Percentiles rank a stretch among this genome's conserved stretches.
phyloP scores from a whole-genome alignment of 2,888 invertebrate genomes.

The Diaperis boleti region DNA sequence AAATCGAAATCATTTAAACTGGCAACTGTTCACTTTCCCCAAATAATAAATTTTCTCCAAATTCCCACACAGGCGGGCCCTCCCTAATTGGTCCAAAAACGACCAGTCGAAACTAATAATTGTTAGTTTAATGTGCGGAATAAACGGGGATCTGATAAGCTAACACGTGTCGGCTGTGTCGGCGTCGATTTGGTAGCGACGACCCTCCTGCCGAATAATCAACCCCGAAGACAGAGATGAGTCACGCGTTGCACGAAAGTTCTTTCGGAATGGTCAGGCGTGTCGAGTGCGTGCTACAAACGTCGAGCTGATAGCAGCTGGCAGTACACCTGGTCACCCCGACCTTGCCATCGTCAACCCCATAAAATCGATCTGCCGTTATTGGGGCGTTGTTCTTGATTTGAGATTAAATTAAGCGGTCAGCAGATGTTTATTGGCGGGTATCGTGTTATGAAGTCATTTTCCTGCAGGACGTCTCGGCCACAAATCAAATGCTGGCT shows the following conservation, averaged over 20 bases:
- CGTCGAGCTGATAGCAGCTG: constrained; percentile 45
- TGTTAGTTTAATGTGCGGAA: constrained; percentile 11
- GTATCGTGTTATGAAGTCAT: constrained; percentile 46
- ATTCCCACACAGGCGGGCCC: background rate
- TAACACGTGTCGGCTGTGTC: constrained; percentile 25
- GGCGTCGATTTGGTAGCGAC: constrained; percentile 7
- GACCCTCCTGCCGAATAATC: background rate
- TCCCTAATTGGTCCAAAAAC: constrained; percentile 1
- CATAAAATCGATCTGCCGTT: constrained; percentile 14
- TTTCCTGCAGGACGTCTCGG: constrained; percentile 36
- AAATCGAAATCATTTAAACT: too few relatives aligned
- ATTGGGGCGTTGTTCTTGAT: constrained; percentile 43
- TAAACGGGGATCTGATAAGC: constrained; percentile 23
- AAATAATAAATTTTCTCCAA: background rate
- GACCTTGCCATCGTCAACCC: constrained; percentile 19
- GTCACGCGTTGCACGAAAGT: constrained; percentile 46
- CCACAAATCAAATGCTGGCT: constrained; percentile 33
- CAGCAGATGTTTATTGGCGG: constrained; percentile 51
- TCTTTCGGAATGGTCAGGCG: constrained; percentile 44
- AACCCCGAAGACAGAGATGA: constrained; percentile 32
- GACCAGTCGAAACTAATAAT: constrained; percentile 10
- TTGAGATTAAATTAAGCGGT: constrained; percentile 50
- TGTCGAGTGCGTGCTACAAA: constrained; percentile 48
- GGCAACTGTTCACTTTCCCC: background rate
- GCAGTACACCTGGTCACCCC: constrained; percentile 44